Evolutionary conservation across 2,113 vertebrate species (phyloP), one percentile per base, ranked within the genome.

Genomic region (Pelecanus crispus): DNA sequence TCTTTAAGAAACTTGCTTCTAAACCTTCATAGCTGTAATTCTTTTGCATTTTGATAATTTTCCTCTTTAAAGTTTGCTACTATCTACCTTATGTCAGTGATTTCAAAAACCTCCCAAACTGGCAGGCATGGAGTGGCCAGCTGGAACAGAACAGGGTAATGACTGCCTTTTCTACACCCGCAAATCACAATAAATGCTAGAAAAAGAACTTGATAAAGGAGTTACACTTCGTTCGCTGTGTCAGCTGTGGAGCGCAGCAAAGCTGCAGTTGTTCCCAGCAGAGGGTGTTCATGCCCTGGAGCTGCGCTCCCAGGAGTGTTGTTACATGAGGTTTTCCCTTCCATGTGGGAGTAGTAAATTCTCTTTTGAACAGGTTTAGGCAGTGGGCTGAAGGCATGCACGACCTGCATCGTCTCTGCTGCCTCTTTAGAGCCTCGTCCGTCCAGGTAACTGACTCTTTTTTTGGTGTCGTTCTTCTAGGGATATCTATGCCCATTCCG

Each of bases 401-500:
- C 74, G 45, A 50, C 50, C 44, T 58, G 7, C 26, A 18, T 19
- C 13, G 7, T 50, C 52, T 75, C 68, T 83, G 63, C 77, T 55
- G 50, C 25, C 47, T 63, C 34, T 80, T 13, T 45, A 53, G 65
- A 75, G 22, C 40, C 65, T 45, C 0, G 0, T 10, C 11, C 17
- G 0, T 29, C 13, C 28, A 42, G 17, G 21, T 92, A 74, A 92
- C 58, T 2, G 1, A 47, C 32, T 85, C 45, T 81, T 83, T 87
- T 87, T 93, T 24, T 80, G 40, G 78, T 81, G 50, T 82, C 52
- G 11, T 90, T 94, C 36, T 63, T 86, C 29, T 56, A 99, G 99
- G 99, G 13, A 99, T 99, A 49, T 99, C 99, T 11, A 98, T 98
- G 98, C 99, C 99, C 12, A 99, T 99, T 96, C 99, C 99, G 0